These are phyloP conservation scores for Pemphredon lugubris DNA, from an alignment of 2,888 invertebrate genomes.

Conservation along the genomic window DNA sequence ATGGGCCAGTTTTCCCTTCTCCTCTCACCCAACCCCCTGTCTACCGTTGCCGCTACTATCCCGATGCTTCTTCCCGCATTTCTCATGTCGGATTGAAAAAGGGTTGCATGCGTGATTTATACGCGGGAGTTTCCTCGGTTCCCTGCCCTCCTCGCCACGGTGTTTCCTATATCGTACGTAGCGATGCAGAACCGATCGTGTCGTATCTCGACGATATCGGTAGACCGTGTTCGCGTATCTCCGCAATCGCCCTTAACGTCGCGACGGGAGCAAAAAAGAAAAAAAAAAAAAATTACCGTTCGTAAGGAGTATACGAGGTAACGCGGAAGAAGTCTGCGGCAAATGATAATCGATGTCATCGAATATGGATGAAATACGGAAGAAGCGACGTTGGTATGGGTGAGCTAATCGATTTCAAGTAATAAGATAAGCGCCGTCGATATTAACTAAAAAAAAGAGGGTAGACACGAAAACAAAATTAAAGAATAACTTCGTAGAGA, in stretches of 20 bases:
- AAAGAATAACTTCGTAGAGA: too few relatives aligned
- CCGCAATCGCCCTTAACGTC: slow-evolving; percentile 31
- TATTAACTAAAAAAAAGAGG: background rate
- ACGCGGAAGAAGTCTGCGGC: slow-evolving; percentile 41
- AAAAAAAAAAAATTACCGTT: background rate
- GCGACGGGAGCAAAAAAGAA: slow-evolving; percentile 33
- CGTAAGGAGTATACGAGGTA: slow-evolving; percentile 30
- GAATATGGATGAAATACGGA: too few relatives aligned
- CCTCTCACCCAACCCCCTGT: slow-evolving; percentile 4
- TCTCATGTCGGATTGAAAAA: slow-evolving; percentile 60
- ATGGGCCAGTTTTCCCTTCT: slow-evolving; percentile 64
- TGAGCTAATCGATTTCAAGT: too few relatives aligned
- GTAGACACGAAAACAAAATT: too few relatives aligned
- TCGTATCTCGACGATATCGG: slow-evolving; percentile 62
- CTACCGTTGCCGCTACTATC: slow-evolving; percentile 11
- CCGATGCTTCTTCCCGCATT: slow-evolving; percentile 53
- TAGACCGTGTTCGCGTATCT: slow-evolving; percentile 41
- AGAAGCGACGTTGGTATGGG: too few relatives aligned
- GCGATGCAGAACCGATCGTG: slow-evolving; percentile 64
- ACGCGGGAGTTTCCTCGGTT: slow-evolving; percentile 44
- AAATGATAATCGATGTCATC: slow-evolving; percentile 33
- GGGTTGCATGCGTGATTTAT: slow-evolving; percentile 63
- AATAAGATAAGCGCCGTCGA: background rate
- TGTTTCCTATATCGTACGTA: slow-evolving; percentile 44
- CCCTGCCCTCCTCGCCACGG: slow-evolving; percentile 17